Conservation (phyloP, 1,140 invertebrate species). For the Lasioglossum albipes region DNA sequence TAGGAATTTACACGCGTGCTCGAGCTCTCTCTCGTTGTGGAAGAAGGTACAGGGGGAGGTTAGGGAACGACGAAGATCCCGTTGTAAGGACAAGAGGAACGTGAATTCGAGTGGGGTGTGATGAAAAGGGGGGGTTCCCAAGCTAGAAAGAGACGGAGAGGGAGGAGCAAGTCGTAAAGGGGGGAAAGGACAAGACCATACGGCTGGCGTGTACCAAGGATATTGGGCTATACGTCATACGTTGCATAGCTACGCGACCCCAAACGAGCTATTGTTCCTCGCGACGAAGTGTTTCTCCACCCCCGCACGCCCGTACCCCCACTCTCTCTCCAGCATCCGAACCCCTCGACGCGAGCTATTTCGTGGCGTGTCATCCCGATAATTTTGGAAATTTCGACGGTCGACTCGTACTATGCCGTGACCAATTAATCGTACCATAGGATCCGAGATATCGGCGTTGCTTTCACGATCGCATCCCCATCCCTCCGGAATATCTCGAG, state of each 20-base stretch:
- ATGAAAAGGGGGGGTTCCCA: not conserved
- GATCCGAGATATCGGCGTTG: conserved; percentile 6
- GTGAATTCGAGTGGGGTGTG: conserved; percentile 21
- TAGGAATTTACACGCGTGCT: conserved; percentile 16
- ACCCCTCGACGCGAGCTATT: conserved; percentile 42
- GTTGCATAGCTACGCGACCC: conserved; percentile 63
- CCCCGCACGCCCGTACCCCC: not conserved
- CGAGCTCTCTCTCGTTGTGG: conserved; percentile 11
- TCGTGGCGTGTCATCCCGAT: conserved; percentile 54
- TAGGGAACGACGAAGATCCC: conserved; percentile 22
- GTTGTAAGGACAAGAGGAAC: conserved; percentile 5
- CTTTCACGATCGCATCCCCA: not conserved
- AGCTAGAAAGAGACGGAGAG: not conserved
- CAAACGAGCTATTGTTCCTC: conserved; percentile 67
- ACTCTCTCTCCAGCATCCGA: not conserved
- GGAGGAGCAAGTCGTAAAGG: not conserved
- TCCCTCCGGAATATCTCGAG: not conserved
- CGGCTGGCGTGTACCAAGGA: conserved; percentile 57
- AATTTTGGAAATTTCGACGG: conserved; percentile 60
- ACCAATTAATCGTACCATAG: conserved; percentile 40
- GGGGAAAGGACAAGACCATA: conserved; percentile 29
- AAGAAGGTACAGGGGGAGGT: not conserved
- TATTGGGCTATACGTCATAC: conserved; percentile 66
- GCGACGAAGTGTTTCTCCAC: conserved; percentile 54
- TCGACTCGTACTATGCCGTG: conserved; percentile 13